Evolutionary conservation across 2,888 invertebrate species (phyloP).

Genomic region (Eurois occulta): DNA sequence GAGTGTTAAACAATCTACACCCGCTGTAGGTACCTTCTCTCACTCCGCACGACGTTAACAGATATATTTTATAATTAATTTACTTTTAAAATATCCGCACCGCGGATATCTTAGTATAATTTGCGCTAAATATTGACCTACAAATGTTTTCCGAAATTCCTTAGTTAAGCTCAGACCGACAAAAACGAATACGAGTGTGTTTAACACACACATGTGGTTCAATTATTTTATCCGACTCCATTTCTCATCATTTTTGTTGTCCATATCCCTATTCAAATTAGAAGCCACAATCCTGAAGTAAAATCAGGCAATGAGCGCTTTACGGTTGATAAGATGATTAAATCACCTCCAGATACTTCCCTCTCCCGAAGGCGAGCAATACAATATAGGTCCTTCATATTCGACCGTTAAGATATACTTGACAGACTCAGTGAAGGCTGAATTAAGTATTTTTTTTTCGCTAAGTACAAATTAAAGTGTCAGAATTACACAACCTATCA

Average conservation of each 20-base stretch:
- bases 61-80: slow-evolving; percentile 8
- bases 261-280: background rate
- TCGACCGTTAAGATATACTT: slow-evolving; percentile 40
- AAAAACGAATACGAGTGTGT: slow-evolving; percentile 9
- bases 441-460: slow-evolving; percentile 13
- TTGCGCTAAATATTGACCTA: slow-evolving; percentile 27
- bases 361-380: background rate
- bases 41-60: slow-evolving; percentile 16
- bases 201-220: background rate
- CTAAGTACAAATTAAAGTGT: slow-evolving; percentile 32
- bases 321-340: slow-evolving; percentile 7
- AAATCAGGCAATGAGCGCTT: background rate
- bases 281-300: background rate
- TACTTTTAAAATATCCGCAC: slow-evolving; percentile 3
- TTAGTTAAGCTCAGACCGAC: slow-evolving; percentile 1
- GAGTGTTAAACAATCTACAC: slow-evolving; percentile 31
- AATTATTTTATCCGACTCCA: background rate
- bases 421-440: slow-evolving; percentile 51
- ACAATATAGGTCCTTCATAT: background rate
- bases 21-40: slow-evolving; percentile 15
- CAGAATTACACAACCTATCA: slow-evolving; percentile 35
- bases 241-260: background rate
- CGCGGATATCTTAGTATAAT: slow-evolving; percentile 10
- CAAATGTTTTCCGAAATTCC: background rate
- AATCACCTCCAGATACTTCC: slow-evolving; percentile 21